Conservation (phyloP, 2,797 vertebrate species). For the Centropyge bicolor region DNA sequence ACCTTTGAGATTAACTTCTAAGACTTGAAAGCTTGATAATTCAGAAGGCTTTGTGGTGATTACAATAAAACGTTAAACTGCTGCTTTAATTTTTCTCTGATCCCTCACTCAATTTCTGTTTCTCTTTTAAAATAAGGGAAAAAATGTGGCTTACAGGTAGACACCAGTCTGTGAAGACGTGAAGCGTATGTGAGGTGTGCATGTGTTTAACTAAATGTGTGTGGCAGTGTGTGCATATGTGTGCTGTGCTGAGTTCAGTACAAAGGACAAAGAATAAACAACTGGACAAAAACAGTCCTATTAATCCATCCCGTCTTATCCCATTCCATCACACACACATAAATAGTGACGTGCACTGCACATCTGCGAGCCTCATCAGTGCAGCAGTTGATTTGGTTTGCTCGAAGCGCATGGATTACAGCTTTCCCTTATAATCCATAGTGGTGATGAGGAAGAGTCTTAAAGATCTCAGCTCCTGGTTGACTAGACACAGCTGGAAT, state of each 20-base stretch:
- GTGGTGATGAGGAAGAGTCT: conserved; percentile 69
- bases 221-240: conserved; percentile 10
- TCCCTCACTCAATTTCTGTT: conserved; percentile 28
- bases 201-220: conserved; percentile 6
- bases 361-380: conserved; percentile 77
- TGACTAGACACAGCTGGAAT: conserved; percentile 67
- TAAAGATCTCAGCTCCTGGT: conserved; percentile 71
- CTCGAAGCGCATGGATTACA: conserved; percentile 75
- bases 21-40: conserved; percentile 80
- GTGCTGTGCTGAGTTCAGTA: conserved; percentile 29
- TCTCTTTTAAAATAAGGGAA: conserved; percentile 38
- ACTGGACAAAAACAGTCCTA: conserved; percentile 59
- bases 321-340: conserved; percentile 49
- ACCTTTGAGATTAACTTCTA: conserved; percentile 83
- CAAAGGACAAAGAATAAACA: conserved; percentile 55
- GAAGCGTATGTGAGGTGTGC: neutral
- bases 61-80: conserved; percentile 77
- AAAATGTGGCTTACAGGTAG: conserved; percentile 17
- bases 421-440: conserved; percentile 72
- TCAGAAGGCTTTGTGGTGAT: conserved; percentile 78
- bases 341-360: conserved; percentile 52
- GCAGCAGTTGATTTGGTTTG: conserved; percentile 75
- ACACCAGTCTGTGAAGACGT: neutral
- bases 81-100: conserved; percentile 64
- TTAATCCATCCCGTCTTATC: conserved; percentile 68